Base-by-base conservation (phyloP, 1,140 invertebrate species). In the Lanistes nyassanus region DNA sequence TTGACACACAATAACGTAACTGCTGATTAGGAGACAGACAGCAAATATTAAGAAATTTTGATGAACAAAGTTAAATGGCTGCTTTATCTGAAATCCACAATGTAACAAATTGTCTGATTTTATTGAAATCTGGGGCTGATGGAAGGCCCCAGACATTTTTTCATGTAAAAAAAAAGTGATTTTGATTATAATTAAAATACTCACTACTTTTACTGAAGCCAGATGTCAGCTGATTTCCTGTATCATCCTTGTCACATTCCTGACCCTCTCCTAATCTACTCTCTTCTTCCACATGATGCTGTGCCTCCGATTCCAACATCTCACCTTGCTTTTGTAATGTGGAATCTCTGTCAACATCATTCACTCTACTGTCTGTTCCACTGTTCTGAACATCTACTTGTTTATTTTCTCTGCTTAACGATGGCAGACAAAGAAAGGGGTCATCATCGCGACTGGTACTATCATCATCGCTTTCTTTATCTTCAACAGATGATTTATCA, bases 401-500 rank as follows among this genome's bases (percentile, higher is more conserved):
- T 23, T 55, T 70, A 26, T 70, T 55, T 55, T 23, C 51, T 21
- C 26, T 31, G 51, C 47, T 37, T 62, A 37, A 37, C 31, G 23
- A 16, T 31, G 70, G 70, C 53, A 72, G 37, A 42, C 70, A 26
- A 36, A 58, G 56, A 53, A 72, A 29, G 31, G 65, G 64, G 31
- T 53, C 36, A 26, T 29, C 62, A n/a, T 77, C 56, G 69, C 58
- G 62, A 68, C 62, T 36, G 39, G 76, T 55, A 29, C 53, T 62
- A 70, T 77, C 34, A 55, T 58, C 55, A 62, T 74, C 70, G 19
- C 70, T 72, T 19, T 72, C 70, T 29, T n/a, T 36, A 73, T 42
- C 68, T 51, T 72, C 77, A 58, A 58, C 65, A 42, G 74, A 67
- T 42, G 73, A 60, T 31, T 75, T 70, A 26, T 64, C 67, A 26